phyloP scores from a whole-genome alignment of 2,888 invertebrate genomes.

The Lysandra bellargus region DNA sequence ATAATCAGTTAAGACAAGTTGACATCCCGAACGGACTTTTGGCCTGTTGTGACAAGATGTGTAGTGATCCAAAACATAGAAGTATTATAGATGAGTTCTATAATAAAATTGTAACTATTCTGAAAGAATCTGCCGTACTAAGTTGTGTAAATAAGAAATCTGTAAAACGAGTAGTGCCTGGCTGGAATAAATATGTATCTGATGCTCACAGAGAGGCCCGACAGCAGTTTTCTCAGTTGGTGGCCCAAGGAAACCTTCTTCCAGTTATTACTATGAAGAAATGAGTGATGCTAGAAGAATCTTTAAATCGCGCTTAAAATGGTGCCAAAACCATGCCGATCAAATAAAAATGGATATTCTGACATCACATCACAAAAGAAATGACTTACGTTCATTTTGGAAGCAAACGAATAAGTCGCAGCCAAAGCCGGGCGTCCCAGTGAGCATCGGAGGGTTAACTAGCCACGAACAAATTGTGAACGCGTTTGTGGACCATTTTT shows the following conservation, averaged over 20 bases:
- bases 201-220: constrained; percentile 12
- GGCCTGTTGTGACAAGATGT: too few species aligned
- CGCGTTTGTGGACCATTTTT: not conserved
- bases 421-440: too few species aligned
- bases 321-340: not conserved
- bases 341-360: constrained; percentile 3
- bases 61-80: too few species aligned
- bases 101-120: not conserved
- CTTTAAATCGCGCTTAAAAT: not conserved
- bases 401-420: not conserved
- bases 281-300: constrained; percentile 11
- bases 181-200: too few species aligned
- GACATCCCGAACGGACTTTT: too few species aligned
- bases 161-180: not conserved
- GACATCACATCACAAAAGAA: not conserved
- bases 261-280: not conserved
- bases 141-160: not conserved
- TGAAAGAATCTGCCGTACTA: not conserved
- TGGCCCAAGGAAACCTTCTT: not conserved
- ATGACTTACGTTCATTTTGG: not conserved
- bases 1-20: too few species aligned
- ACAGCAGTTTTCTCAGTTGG: not conserved
- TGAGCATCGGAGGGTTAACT: too few species aligned
- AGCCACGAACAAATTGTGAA: not conserved
- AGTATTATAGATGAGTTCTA: not conserved